A percentile compares a stretch with the other conserved stretches of the same genome.
Conservation (phyloP, 2,113 vertebrate species). For the Apodemus speciosus region DNA sequence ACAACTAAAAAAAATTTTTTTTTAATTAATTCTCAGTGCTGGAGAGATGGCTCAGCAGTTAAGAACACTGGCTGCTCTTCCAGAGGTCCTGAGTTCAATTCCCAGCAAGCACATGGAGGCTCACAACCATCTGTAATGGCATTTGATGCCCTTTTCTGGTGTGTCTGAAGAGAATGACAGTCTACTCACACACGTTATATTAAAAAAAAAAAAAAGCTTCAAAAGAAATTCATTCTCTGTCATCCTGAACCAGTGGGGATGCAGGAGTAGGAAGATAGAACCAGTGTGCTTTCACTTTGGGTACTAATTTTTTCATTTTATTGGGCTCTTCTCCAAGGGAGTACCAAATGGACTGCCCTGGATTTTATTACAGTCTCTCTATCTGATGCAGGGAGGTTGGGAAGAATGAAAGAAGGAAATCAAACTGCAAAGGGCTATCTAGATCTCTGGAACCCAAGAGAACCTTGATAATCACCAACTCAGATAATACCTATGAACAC, state of each 20-base stretch:
- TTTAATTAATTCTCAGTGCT: no score
- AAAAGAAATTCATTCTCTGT: neutral
- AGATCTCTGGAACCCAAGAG: neutral
- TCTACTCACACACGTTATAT: no score
- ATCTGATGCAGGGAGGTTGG: accelerated
- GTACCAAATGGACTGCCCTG: neutral
- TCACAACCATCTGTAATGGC: no score
- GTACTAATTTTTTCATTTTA: constrained; percentile 33
- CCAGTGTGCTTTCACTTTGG: neutral
- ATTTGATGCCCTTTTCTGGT: no score
- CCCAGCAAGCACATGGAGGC: no score
- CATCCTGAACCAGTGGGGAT: constrained; percentile 9
- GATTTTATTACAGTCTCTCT: constrained; percentile 3
- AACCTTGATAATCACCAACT: neutral
- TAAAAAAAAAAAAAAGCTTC: neutral
- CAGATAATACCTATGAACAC: neutral
- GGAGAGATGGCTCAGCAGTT: no score
- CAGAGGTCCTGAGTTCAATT: no score
- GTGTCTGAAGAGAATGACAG: no score
- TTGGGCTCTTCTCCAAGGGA: neutral
- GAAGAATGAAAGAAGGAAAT: neutral
- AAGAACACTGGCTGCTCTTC: no score
- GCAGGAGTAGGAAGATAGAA: constrained; percentile 15
- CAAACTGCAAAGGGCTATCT: neutral
- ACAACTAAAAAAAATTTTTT: neutral